Evolutionary conservation across 2,888 invertebrate species (phyloP).

Genomic region (Rutpela maculata): DNA sequence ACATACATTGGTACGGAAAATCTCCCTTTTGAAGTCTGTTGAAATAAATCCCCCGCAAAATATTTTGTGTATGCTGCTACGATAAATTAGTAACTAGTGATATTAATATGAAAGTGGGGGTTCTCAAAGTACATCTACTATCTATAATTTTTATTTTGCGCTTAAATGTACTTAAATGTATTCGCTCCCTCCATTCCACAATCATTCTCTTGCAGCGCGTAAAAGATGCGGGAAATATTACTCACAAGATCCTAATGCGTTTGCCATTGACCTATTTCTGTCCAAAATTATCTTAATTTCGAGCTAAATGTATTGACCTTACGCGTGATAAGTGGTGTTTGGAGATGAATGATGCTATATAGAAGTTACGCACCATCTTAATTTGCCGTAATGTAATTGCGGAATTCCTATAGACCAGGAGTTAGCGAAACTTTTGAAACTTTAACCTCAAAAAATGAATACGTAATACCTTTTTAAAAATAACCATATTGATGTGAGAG

Average conservation of each 20-base stretch:
- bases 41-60: too few species aligned
- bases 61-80: too few species aligned
- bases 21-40: too few species aligned
- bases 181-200: neutral
- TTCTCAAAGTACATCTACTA: too few species aligned
- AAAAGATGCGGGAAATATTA: neutral
- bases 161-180: neutral
- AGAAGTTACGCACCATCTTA: slow-evolving; percentile 6
- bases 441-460: too few species aligned
- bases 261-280: slow-evolving; percentile 12
- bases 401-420: slow-evolving; percentile 26
- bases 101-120: too few species aligned
- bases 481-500: too few species aligned
- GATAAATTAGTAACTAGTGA: too few species aligned
- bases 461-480: too few species aligned
- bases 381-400: slow-evolving; percentile 18
- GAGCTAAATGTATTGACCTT: slow-evolving; percentile 12
- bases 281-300: slow-evolving; percentile 1
- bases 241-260: neutral
- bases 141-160: neutral
- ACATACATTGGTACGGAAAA: too few species aligned
- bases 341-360: neutral
- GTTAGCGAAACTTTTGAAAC: too few species aligned
- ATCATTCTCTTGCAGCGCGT: neutral
- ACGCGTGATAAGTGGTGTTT: slow-evolving; percentile 1